Percentiles rank a stretch among this genome's conserved stretches.
Evolutionary conservation across 2,888 invertebrate species (phyloP).

Genomic region (Nomada lathburiana): DNA sequence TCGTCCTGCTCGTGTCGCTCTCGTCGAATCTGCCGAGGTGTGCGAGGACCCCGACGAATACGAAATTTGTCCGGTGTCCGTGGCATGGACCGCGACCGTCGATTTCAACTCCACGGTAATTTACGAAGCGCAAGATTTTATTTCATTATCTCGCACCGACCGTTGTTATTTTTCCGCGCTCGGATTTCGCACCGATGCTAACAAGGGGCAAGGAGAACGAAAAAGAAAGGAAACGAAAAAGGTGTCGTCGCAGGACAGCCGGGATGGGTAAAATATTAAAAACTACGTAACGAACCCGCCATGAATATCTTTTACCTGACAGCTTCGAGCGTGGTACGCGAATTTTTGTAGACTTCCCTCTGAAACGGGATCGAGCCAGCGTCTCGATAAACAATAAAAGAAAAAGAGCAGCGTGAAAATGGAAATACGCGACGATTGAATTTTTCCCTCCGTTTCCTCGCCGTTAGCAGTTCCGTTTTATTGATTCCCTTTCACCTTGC

Average conservation of each 20-base stretch:
- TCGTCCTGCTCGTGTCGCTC: neutral
- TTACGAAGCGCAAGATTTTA: constrained; percentile 26
- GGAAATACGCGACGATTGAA: neutral
- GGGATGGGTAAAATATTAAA: constrained; percentile 20
- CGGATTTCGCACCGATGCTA: neutral
- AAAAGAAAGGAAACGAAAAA: neutral
- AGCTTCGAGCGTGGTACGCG: too few species aligned
- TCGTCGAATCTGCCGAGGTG: neutral
- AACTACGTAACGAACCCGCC: constrained; percentile 1
- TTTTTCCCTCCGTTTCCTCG: neutral
- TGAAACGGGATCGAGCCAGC: neutral
- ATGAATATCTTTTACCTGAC: constrained; percentile 33
- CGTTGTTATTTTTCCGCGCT: constrained; percentile 3
- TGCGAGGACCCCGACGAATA: constrained; percentile 14
- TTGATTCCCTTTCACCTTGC: neutral
- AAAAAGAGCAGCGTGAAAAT: neutral
- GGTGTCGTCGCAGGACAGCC: neutral
- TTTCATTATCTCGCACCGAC: constrained; percentile 12
- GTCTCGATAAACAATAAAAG: constrained; percentile 7
- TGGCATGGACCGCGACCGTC: neutral
- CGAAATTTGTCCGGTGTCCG: constrained; percentile 16
- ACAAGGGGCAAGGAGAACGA: neutral
- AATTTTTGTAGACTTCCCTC: constrained; percentile 2
- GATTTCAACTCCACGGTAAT: constrained; percentile 9
- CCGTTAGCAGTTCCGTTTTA: neutral